These are phyloP conservation scores for Drosophila rhopaloa DNA, from an alignment of 1,140 invertebrate species.

Conservation along the genomic window DNA sequence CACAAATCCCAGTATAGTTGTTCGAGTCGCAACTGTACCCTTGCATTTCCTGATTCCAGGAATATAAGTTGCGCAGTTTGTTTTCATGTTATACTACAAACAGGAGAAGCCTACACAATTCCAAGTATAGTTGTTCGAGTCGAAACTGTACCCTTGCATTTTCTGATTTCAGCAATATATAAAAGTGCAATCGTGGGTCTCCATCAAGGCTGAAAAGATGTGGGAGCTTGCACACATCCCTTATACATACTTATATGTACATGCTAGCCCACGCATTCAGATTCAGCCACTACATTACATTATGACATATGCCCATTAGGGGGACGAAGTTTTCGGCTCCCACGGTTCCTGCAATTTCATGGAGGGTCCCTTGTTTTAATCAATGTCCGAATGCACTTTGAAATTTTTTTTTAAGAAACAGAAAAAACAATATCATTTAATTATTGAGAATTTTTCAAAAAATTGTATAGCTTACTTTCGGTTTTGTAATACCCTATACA, in stretches of 20 bases:
- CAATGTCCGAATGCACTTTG: background rate
- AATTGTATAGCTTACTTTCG: no score
- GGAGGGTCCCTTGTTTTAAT: constrained; percentile 36
- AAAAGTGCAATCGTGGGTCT: background rate
- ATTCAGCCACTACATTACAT: constrained; percentile 29
- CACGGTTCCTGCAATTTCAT: constrained; percentile 37
- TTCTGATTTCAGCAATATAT: background rate
- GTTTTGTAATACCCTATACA: no score
- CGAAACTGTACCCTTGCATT: background rate
- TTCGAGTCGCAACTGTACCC: no score
- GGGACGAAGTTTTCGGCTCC: constrained; percentile 34
- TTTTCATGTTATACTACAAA: no score
- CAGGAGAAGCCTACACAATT: background rate
- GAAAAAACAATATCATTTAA: background rate
- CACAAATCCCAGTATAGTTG: no score
- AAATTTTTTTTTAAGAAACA: background rate
- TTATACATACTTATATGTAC: background rate
- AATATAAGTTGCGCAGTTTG: no score
- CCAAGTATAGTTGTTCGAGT: background rate
- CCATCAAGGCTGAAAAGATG: background rate
- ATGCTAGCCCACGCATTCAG: constrained; percentile 6
- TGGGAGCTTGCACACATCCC: background rate
- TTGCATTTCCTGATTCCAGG: no score
- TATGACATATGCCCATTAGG: constrained; percentile 52
- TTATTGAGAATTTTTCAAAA: no score